phyloP scores from a whole-genome alignment of 1,140 invertebrate genomes.

The Zaprionus camerounensis region DNA sequence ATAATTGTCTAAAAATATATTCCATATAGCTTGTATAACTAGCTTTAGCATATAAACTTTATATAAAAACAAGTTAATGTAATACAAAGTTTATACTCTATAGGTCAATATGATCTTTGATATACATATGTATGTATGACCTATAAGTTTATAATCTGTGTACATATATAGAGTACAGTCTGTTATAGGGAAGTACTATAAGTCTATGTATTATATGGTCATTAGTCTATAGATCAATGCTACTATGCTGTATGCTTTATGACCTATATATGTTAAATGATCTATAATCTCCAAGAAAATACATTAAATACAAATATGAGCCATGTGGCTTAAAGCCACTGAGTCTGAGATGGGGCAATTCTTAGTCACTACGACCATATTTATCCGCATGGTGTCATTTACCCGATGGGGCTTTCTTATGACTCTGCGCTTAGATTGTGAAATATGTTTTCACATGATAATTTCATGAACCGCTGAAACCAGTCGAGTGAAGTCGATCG shows the following conservation, averaged over 20 bases:
- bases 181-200: too few species aligned
- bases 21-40: too few species aligned
- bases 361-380: slow-evolving; percentile 54
- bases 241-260: too few species aligned
- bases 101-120: neutral
- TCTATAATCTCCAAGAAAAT: neutral
- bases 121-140: neutral
- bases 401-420: slow-evolving; percentile 27
- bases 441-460: slow-evolving; percentile 55
- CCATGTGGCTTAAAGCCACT: neutral
- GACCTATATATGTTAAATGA: too few species aligned
- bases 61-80: neutral
- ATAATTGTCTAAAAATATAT: too few species aligned
- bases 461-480: slow-evolving; percentile 42
- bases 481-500: neutral
- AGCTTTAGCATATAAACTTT: neutral
- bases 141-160: neutral
- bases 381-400: slow-evolving; percentile 55
- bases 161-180: too few species aligned
- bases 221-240: too few species aligned
- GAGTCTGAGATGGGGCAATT: slow-evolving; percentile 32
- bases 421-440: slow-evolving; percentile 44
- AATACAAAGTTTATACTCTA: neutral
- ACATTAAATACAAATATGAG: neutral
- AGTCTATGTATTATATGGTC: too few species aligned